These are phyloP conservation scores for Lycocerus yunnanus DNA, from an alignment of 2,888 invertebrate species.

Conservation along the genomic window DNA sequence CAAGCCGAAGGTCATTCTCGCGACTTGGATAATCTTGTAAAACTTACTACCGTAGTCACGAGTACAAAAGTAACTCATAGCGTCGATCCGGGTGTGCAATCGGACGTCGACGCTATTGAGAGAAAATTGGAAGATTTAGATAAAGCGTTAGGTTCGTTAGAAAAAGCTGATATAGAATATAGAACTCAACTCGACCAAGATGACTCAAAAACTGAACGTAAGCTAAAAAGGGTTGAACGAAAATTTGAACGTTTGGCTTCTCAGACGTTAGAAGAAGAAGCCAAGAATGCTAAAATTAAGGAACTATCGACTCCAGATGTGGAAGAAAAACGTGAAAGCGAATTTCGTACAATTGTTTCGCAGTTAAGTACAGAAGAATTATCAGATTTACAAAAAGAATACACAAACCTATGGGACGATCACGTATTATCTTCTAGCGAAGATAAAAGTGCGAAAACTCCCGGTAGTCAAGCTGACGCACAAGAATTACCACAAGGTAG, in stretches of 20 bases:
- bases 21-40: constrained; percentile 12
- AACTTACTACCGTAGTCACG: background rate
- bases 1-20: constrained; percentile 15
- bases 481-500: constrained; percentile 58
- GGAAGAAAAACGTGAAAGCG: constrained; percentile 51
- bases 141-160: constrained; percentile 52
- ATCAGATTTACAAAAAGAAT: constrained; percentile 57
- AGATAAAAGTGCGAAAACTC: constrained; percentile 54
- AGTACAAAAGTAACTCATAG: background rate
- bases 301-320: constrained; percentile 49
- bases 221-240: constrained; percentile 56
- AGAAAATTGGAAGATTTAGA: constrained; percentile 53
- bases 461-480: constrained; percentile 55
- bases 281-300: constrained; percentile 42
- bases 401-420: constrained; percentile 57
- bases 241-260: constrained; percentile 61
- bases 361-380: constrained; percentile 60
- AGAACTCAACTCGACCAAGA: constrained; percentile 15
- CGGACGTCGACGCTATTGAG: constrained; percentile 43
- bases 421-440: constrained; percentile 54
- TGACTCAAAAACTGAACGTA: constrained; percentile 48
- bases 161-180: constrained; percentile 42
- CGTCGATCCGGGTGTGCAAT: constrained; percentile 7
- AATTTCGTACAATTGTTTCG: constrained; percentile 57
- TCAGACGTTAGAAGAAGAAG: constrained; percentile 53